Evolutionary conservation across 1,140 invertebrate genomes (phyloP).

Genomic region (Anastatus disparis): DNA sequence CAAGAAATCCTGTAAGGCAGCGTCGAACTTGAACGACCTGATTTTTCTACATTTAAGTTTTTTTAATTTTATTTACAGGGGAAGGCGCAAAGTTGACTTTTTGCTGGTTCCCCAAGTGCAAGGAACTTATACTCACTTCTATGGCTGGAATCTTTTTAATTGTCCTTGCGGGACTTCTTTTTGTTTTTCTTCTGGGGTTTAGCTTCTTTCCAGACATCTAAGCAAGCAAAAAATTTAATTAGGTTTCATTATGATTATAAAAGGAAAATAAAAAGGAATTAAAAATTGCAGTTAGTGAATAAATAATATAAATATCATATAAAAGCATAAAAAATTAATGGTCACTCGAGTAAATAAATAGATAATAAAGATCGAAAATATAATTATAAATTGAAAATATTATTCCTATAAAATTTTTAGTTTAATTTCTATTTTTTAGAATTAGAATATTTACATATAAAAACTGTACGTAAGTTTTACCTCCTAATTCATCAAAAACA

Average conservation of each 20-base stretch:
- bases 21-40: constrained; percentile 7
- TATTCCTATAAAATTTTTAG: too few relatives aligned
- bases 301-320: too few relatives aligned
- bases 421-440: too few relatives aligned
- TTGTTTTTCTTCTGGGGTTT: constrained; percentile 74
- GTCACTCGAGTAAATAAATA: too few relatives aligned
- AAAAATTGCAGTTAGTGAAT: too few relatives aligned
- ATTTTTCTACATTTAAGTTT: constrained; percentile 8
- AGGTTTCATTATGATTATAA: too few relatives aligned
- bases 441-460: too few relatives aligned
- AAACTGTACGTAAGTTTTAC: constrained; percentile 67
- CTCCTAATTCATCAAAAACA: constrained; percentile 77
- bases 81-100: not conserved
- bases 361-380: too few relatives aligned
- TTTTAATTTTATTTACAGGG: constrained; percentile 21
- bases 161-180: constrained; percentile 76
- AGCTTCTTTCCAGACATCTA: constrained; percentile 75
- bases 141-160: constrained; percentile 61
- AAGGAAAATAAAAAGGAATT: too few relatives aligned
- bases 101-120: constrained; percentile 20
- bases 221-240: constrained; percentile 49
- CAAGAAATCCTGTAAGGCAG: constrained; percentile 16
- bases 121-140: constrained; percentile 42
- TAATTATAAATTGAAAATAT: too few relatives aligned
- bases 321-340: too few relatives aligned